Evolutionary conservation across 2,113 vertebrate species (phyloP), one percentile per base, ranked within the genome.

Genomic region (Pogonocichla stellata): DNA sequence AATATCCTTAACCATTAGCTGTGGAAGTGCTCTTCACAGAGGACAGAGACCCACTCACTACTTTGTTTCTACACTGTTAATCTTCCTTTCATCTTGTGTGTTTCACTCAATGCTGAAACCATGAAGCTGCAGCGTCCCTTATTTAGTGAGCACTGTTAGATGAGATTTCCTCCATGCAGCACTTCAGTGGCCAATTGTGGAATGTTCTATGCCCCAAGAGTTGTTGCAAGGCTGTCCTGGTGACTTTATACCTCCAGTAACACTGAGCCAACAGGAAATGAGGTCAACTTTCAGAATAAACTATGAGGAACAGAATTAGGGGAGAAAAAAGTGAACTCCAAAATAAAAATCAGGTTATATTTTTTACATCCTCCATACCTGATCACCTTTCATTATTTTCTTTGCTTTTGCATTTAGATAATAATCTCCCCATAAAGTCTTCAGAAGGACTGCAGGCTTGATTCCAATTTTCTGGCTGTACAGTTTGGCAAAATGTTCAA

Each of bases 381-480:
- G 99, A 82, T 99, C 99, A 40, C 98, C 98, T 94, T 99, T 99
- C 99, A 99, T 98, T 95, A 99, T 99, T 98, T 98, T 99, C 98
- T 99, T 99, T 50, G 99, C 98, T 96, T 99, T 99, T 51, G 97
- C 95, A 42, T 99, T 99, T 78, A 99, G 97, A 86, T 99, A 99
- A 95, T 98, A 99, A 97, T 99, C 99, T 93, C 99, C 99, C 99
- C 99, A 99, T 57, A 99, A 97, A 5, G 99, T 99, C 97, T 99
- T 99, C 92, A 98, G 94, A 80, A 99, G 98, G 58, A 99, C 98
- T 43, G 97, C 97, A 12, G 96, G 81, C 70, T 97, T 99, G 65
- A 99, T 98, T 47, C 99, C 99, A 98, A 99, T 98, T 88, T 98
- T 99, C 92, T 99, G 95, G 96, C 99, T 99, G 96, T 99, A 99